Conservation (phyloP, 2,113 vertebrate species). For the zebrafish (Danio rerio) region DNA sequence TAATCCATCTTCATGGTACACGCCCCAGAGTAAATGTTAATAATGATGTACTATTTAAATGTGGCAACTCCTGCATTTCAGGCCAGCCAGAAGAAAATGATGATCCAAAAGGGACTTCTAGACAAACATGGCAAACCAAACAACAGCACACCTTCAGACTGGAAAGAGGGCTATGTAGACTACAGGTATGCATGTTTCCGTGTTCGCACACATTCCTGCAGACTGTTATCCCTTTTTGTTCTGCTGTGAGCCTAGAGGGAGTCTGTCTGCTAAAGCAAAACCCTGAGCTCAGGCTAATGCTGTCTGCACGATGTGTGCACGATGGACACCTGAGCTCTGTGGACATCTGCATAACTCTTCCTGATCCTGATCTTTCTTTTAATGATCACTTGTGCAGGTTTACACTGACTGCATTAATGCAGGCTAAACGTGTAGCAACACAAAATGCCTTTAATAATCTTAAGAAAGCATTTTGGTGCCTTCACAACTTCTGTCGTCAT, state of each 20-base stretch:
- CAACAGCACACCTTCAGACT: constrained; percentile 82
- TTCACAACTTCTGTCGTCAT: too few species aligned
- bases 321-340: not conserved
- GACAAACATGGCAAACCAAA: constrained; percentile 94
- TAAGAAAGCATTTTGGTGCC: too few species aligned
- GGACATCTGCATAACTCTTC: not conserved
- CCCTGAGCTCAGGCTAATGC: constrained; percentile 1
- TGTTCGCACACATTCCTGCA: not conserved
- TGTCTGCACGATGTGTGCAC: not conserved
- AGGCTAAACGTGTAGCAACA: too few species aligned
- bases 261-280: constrained; percentile 56
- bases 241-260: constrained; percentile 57
- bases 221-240: constrained; percentile 58
- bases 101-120: constrained; percentile 93
- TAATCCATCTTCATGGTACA: too few species aligned
- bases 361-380: too few species aligned
- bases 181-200: constrained; percentile 78
- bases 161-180: constrained; percentile 86
- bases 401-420: too few species aligned
- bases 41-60: too few species aligned
- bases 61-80: constrained; percentile 56
- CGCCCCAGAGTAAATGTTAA: too few species aligned
- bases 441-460: too few species aligned
- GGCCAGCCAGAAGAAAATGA: constrained; percentile 94
- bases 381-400: too few species aligned